These are phyloP conservation scores for Geophilus truncorum DNA, from an alignment of 2,888 invertebrate species.

Conservation along the genomic window DNA sequence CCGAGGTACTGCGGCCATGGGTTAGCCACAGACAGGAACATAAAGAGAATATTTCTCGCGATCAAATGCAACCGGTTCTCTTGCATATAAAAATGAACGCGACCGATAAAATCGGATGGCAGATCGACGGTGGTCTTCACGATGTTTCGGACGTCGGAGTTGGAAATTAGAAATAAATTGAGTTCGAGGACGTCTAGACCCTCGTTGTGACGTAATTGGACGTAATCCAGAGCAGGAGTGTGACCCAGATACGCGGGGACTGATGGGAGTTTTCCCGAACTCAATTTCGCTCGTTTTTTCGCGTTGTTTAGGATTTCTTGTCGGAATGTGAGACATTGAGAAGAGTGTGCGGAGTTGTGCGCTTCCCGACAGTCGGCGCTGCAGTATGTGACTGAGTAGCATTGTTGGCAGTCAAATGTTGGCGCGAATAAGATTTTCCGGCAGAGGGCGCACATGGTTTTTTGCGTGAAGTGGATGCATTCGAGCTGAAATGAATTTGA, in stretches of 20 bases:
- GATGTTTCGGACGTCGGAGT: background rate
- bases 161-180: background rate
- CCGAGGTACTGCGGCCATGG: background rate
- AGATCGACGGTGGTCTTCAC: background rate
- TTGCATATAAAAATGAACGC: background rate
- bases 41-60: constrained; percentile 2
- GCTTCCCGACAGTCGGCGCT: constrained; percentile 78
- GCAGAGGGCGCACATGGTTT: background rate
- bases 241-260: background rate
- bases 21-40: background rate
- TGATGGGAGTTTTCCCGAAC: background rate
- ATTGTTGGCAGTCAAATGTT: background rate
- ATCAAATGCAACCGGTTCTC: background rate
- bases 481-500: background rate
- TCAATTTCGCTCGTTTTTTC: constrained; percentile 34
- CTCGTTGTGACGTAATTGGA: background rate
- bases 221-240: background rate
- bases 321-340: constrained; percentile 89
- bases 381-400: background rate
- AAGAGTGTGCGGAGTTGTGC: constrained; percentile 72
- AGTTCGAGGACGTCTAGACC: background rate
- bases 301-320: constrained; percentile 76
- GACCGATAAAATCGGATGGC: background rate
- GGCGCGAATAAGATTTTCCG: background rate
- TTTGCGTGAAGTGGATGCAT: background rate